Percentiles rank a stretch among this genome's conserved stretches.
These are phyloP conservation scores for Elaphurus davidianus DNA, from an alignment of 2,113 vertebrate species.

Conservation along the genomic window DNA sequence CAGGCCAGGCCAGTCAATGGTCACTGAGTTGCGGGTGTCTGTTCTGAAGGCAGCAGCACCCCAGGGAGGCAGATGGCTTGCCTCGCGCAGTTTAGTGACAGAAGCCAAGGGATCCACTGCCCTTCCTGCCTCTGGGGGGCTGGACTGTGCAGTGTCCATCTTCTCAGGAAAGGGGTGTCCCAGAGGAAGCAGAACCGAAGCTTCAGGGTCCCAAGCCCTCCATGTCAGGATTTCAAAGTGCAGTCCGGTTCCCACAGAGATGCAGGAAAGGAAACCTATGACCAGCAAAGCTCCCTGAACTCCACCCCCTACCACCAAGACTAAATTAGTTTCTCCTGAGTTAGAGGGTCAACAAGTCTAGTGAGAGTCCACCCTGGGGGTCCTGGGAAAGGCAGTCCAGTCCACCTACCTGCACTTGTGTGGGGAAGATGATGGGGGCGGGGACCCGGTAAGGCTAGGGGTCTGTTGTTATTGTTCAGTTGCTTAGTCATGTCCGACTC, in stretches of 20 bases:
- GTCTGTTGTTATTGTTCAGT: background rate
- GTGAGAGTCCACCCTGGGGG: background rate
- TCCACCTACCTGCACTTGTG: background rate
- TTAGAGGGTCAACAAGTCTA: background rate
- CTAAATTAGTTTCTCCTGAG: background rate
- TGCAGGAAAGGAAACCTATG: background rate
- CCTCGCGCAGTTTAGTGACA: background rate
- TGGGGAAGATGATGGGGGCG: background rate
- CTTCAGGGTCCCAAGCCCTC: background rate
- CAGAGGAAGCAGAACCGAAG: background rate
- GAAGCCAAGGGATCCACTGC: background rate
- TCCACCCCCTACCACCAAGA: background rate
- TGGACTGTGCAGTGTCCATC: too few relatives aligned
- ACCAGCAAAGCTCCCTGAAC: background rate
- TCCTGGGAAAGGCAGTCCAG: background rate
- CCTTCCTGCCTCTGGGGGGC: background rate
- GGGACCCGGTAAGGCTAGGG: background rate
- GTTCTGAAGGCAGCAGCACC: background rate
- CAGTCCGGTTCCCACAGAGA: background rate
- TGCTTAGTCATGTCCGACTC: background rate
- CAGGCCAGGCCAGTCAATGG: background rate
- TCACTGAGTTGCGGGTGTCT: background rate
- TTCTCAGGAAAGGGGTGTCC: accelerated
- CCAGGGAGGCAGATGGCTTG: background rate
- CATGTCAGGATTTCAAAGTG: background rate